Evolutionary conservation across 2,888 invertebrate genomes (phyloP).

Genomic region (Orthosia cruda): DNA sequence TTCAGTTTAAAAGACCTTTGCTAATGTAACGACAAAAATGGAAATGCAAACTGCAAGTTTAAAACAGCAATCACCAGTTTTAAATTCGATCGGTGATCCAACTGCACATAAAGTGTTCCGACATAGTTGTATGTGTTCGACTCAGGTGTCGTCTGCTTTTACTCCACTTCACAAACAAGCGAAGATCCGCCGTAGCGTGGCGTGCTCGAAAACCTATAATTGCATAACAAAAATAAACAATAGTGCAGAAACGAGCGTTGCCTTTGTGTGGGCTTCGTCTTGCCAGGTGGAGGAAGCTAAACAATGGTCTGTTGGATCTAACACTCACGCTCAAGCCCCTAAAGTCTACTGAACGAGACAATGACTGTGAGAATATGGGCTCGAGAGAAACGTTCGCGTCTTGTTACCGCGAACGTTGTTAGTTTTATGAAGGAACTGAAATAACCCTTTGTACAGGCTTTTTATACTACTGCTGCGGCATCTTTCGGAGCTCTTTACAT

Average conservation of each 20-base stretch:
- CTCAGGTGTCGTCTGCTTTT: slow-evolving; percentile 60
- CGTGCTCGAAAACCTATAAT: slow-evolving; percentile 88
- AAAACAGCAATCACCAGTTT: slow-evolving; percentile 29
- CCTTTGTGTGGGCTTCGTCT: slow-evolving; percentile 89
- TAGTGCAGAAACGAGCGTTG: slow-evolving; percentile 86
- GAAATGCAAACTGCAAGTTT: slow-evolving; percentile 13
- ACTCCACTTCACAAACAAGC: slow-evolving; percentile 87
- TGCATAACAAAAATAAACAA: slow-evolving; percentile 91
- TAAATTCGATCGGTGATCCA: slow-evolving; percentile 2
- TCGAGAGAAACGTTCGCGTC: slow-evolving; percentile 87
- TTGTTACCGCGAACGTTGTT: slow-evolving; percentile 91
- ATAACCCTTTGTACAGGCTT: slow-evolving; percentile 85
- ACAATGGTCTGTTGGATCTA: slow-evolving; percentile 87
- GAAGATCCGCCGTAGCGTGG: slow-evolving; percentile 81
- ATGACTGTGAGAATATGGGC: slow-evolving; percentile 88
- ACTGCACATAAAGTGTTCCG: slow-evolving; percentile 1
- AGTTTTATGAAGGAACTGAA: slow-evolving; percentile 89
- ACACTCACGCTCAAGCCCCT: slow-evolving; percentile 86
- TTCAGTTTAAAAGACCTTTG: slow-evolving; percentile 18
- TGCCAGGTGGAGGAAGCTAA: slow-evolving; percentile 90
- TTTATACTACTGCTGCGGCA: slow-evolving; percentile 71
- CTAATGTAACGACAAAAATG: slow-evolving; percentile 2
- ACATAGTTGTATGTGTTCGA: slow-evolving; percentile 21
- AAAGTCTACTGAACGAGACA: slow-evolving; percentile 89
- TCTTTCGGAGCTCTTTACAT: slow-evolving; percentile 57